Percentiles rank a stretch among this genome's conserved stretches.
These are phyloP conservation scores for Protonibea diacanthus DNA, from an alignment of 2,797 vertebrate species.

Conservation along the genomic window DNA sequence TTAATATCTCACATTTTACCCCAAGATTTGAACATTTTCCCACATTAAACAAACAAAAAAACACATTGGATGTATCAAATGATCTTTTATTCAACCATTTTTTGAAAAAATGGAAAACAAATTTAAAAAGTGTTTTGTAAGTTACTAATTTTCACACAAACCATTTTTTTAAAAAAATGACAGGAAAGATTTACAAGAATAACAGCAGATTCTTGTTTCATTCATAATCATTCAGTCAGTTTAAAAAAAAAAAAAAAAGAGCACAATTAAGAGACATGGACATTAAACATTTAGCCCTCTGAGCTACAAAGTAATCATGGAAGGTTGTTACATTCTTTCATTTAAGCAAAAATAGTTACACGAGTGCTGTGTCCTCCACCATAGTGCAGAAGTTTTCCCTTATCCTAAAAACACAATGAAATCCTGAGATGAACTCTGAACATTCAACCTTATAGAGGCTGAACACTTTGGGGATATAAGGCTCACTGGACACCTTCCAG, in stretches of 20 bases:
- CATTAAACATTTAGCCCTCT: slow-evolving; percentile 2
- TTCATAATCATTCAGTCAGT: slow-evolving; percentile 4
- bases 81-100: slow-evolving; percentile 38
- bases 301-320: slow-evolving; percentile 8
- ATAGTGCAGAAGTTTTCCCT: not conserved
- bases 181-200: not conserved
- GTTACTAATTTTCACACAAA: slow-evolving; percentile 12
- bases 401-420: not conserved
- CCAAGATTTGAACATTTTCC: no score
- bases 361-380: not conserved
- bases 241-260: not conserved
- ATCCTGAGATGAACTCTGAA: slow-evolving; percentile 36
- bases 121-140: not conserved
- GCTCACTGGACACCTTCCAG: slow-evolving; percentile 84
- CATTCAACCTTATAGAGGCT: not conserved
- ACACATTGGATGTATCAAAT: not conserved
- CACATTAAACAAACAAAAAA: not conserved
- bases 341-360: slow-evolving; percentile 13
- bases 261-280: slow-evolving; percentile 3
- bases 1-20: no score
- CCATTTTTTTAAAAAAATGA: not conserved
- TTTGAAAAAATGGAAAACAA: slow-evolving; percentile 27
- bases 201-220: slow-evolving; percentile 21
- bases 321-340: slow-evolving; percentile 5
- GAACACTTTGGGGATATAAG: not conserved